These are phyloP conservation scores for Ascidia mentula DNA, from an alignment of 23 tunicate genomes.

Conservation along the genomic window DNA sequence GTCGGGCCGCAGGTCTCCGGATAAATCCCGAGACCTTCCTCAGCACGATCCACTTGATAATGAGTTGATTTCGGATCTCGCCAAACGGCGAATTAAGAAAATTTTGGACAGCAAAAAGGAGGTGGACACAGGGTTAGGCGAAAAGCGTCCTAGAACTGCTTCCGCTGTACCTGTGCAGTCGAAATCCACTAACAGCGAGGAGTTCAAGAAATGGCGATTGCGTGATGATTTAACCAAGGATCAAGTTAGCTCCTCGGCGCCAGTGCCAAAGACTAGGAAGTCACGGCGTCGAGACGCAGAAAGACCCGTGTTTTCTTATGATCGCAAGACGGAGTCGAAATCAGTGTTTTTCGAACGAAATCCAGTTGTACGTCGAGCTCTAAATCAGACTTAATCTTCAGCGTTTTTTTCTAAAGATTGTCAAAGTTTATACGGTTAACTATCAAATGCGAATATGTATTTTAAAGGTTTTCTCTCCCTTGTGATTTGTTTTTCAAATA, in stretches of 20 bases:
- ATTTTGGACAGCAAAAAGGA: slow-evolving; percentile 65
- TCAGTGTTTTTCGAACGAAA: slow-evolving; percentile 65
- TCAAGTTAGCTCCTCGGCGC: background rate
- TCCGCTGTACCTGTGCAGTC: background rate
- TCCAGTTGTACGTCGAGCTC: slow-evolving; percentile 55
- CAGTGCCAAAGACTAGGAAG: background rate
- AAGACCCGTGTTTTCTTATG: slow-evolving; percentile 47
- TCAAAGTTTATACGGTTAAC: too few species aligned
- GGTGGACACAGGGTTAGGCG: slow-evolving; percentile 62
- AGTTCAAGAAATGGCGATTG: slow-evolving; percentile 35
- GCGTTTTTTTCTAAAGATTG: background rate
- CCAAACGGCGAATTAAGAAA: slow-evolving; percentile 68
- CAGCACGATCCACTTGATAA: slow-evolving; percentile 70
- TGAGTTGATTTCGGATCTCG: slow-evolving; percentile 67
- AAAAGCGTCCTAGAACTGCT: slow-evolving; percentile 21
- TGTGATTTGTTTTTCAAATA: too few species aligned
- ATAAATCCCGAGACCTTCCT: slow-evolving; percentile 16
- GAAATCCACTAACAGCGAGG: background rate
- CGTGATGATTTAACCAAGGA: slow-evolving; percentile 7
- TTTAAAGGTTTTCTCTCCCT: too few species aligned
- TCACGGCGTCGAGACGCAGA: background rate
- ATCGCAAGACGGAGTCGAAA: slow-evolving; percentile 53
- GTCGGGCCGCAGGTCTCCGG: slow-evolving; percentile 8
- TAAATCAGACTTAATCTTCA: background rate
- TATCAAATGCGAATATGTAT: too few species aligned